A percentile compares a stretch with the other conserved stretches of the same genome.
Conservation (phyloP, 2,113 vertebrate genomes). For the Actinemys pallida region DNA sequence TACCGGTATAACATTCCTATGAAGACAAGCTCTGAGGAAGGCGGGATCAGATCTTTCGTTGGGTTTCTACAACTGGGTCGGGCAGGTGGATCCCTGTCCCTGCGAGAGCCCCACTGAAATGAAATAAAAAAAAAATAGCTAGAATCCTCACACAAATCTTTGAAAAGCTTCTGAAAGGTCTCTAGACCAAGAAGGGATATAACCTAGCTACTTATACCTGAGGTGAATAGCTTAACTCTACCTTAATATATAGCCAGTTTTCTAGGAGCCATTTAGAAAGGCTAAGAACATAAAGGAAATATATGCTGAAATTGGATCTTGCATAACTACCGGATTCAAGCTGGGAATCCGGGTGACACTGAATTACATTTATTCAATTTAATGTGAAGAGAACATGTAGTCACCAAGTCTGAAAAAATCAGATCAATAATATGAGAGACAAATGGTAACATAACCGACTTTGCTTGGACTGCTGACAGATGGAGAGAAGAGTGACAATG, state of each 20-base stretch:
- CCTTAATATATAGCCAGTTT: conserved; percentile 23
- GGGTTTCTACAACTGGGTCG: neutral
- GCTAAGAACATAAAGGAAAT: conserved; percentile 70
- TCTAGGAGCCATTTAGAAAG: conserved; percentile 53
- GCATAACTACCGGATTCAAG: conserved; percentile 24
- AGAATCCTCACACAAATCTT: conserved; percentile 1
- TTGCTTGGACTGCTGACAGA: conserved; percentile 62
- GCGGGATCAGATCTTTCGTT: neutral
- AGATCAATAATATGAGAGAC: conserved; percentile 69
- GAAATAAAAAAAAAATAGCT: neutral
- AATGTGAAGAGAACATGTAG: conserved; percentile 72
- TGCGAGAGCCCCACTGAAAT: neutral
- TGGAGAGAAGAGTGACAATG: conserved; percentile 35
- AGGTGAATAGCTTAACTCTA: neutral
- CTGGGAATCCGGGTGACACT: conserved; percentile 47
- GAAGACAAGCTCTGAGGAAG: neutral
- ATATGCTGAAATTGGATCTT: conserved; percentile 59
- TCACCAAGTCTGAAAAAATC: conserved; percentile 68
- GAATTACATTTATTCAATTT: conserved; percentile 65
- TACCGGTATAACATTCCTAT: neutral
- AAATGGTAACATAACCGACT: conserved; percentile 65
- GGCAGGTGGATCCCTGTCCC: neutral
- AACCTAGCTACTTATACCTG: neutral
- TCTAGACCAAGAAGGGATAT: neutral
- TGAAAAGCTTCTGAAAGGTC: neutral